Conservation (phyloP, 1,140 invertebrate species). For the Wasmannia auropunctata region DNA sequence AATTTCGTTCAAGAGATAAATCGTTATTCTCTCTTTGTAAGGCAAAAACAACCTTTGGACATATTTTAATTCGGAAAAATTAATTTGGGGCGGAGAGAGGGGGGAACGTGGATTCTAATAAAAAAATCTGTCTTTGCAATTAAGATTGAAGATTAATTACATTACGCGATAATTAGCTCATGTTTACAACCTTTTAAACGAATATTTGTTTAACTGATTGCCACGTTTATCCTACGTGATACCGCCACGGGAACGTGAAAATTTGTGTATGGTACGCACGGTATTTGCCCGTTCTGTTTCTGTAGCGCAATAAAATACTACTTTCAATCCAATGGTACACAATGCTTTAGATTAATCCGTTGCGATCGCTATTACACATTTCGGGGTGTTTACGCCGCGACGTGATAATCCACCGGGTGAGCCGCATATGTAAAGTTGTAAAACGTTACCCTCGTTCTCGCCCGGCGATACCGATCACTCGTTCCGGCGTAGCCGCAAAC, state of each 20-base stretch:
- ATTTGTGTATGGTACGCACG: neutral
- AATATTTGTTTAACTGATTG: neutral
- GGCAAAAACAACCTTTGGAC: neutral
- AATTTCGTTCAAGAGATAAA: neutral
- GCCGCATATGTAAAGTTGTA: neutral
- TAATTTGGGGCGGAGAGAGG: too few species aligned
- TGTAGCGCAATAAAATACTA: neutral
- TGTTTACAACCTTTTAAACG: neutral
- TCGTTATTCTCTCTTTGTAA: neutral
- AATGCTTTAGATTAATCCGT: neutral
- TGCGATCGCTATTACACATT: neutral
- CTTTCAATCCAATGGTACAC: neutral
- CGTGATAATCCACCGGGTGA: neutral
- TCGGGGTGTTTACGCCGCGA: neutral
- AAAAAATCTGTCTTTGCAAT: neutral
- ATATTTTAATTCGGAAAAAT: neutral
- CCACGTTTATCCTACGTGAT: neutral
- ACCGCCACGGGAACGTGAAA: neutral
- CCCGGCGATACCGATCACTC: neutral
- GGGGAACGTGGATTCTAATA: neutral
- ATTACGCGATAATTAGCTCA: neutral
- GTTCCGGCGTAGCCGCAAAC: neutral
- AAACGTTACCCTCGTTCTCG: conserved; percentile 10
- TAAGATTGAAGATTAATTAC: neutral
- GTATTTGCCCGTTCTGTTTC: neutral